A percentile compares a stretch with the other conserved stretches of the same genome.
Conservation (phyloP, 2,888 invertebrate genomes). For the Euplexia lucipara region DNA sequence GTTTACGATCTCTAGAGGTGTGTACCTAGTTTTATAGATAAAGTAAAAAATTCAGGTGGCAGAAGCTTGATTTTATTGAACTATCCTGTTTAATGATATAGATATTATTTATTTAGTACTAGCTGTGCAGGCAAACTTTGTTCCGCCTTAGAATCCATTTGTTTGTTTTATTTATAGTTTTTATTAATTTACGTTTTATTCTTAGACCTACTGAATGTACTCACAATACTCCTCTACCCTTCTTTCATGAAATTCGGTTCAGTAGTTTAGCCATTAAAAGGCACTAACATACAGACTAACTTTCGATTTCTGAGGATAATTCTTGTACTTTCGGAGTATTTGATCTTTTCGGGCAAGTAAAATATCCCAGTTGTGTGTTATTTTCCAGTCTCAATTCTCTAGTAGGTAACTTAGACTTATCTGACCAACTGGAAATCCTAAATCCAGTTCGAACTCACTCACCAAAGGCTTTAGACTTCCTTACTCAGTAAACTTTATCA, state of each 20-base stretch:
- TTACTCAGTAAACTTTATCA: slow-evolving; percentile 28
- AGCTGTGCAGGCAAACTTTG: no score
- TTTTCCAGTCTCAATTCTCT: slow-evolving; percentile 14
- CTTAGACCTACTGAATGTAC: no score
- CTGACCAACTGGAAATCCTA: background rate
- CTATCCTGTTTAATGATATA: slow-evolving; percentile 9
- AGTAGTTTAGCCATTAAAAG: slow-evolving; percentile 5
- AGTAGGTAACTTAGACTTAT: slow-evolving; percentile 7
- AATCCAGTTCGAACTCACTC: slow-evolving; percentile 9
- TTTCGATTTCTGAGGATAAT: slow-evolving; percentile 18
- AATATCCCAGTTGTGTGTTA: slow-evolving; percentile 10
- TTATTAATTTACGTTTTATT: no score
- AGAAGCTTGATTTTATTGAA: slow-evolving; percentile 13
- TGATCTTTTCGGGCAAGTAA: slow-evolving; percentile 19
- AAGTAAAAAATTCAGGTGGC: slow-evolving; percentile 2
- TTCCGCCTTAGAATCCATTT: no score
- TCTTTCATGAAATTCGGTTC: background rate
- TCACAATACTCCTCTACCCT: background rate
- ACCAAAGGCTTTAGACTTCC: slow-evolving; percentile 21
- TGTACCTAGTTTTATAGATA: slow-evolving; percentile 14
- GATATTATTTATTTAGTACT: no score
- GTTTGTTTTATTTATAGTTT: no score
- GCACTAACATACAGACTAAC: background rate
- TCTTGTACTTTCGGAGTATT: background rate
- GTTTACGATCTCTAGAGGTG: slow-evolving; percentile 36